Conservation (phyloP, 2,888 invertebrate genomes). For the Pilophorus perplexus region DNA sequence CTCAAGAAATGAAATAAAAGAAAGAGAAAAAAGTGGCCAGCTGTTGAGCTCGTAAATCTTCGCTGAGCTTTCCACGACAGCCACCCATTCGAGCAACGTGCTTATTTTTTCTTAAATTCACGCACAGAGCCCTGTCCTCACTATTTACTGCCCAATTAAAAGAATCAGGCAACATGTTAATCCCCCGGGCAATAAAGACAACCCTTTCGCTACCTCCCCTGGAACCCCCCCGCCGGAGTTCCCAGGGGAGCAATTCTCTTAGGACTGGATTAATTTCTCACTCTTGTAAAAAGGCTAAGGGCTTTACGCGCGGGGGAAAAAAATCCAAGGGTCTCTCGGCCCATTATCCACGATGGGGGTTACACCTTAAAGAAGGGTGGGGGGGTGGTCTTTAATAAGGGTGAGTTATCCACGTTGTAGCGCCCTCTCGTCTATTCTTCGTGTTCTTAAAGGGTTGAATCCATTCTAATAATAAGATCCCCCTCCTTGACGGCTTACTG, state of each 20-base stretch:
- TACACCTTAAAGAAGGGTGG: too few species aligned
- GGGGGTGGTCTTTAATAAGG: constrained; percentile 42
- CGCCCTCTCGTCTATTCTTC: not conserved
- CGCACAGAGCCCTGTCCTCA: constrained; percentile 18
- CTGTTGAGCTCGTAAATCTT: constrained; percentile 34
- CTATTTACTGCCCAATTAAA: constrained; percentile 47
- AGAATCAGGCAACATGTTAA: constrained; percentile 45
- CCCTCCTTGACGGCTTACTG: not conserved
- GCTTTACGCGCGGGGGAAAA: constrained; percentile 10
- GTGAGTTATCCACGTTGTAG: constrained; percentile 40
- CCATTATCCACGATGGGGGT: constrained; percentile 42
- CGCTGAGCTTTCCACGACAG: constrained; percentile 27
- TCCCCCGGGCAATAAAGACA: constrained; percentile 43
- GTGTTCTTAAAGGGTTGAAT: constrained; percentile 36
- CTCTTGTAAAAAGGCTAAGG: constrained; percentile 42
- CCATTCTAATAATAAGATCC: constrained; percentile 43
- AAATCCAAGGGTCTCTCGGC: constrained; percentile 39
- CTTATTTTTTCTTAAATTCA: constrained; percentile 32
- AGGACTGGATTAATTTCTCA: constrained; percentile 44
- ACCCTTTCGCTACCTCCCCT: constrained; percentile 13
- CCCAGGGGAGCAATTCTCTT: constrained; percentile 39
- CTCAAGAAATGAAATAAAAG: too few species aligned
- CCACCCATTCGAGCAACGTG: constrained; percentile 34
- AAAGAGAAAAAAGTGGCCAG: constrained; percentile 26
- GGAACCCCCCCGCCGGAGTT: too few species aligned